These are phyloP conservation scores for Vulpes lagopus DNA, from an alignment of 2,113 vertebrate species.

Conservation along the genomic window DNA sequence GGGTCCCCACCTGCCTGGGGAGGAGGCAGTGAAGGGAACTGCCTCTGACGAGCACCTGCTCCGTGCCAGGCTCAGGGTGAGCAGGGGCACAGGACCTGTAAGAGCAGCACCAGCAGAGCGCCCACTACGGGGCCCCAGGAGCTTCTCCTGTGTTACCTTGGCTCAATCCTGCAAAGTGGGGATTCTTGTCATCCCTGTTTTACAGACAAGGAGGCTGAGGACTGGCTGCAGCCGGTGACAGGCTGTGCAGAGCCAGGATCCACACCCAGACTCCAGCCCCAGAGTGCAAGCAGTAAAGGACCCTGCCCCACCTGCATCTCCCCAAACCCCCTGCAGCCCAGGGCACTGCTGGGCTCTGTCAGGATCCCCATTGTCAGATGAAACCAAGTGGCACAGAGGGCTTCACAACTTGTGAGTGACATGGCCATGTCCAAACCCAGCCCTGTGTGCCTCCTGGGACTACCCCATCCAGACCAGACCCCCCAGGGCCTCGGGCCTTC, in stretches of 20 bases:
- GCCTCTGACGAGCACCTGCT: background rate
- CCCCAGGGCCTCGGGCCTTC: background rate
- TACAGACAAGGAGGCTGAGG: background rate
- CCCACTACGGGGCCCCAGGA: background rate
- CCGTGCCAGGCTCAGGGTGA: fast-evolving
- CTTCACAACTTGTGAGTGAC: background rate
- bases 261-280: background rate
- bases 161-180: background rate
- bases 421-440: no score
- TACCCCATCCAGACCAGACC: background rate
- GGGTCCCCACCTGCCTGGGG: background rate
- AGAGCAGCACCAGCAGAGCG: background rate
- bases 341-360: background rate
- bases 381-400: background rate
- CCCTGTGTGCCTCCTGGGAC: background rate
- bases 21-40: background rate
- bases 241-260: background rate
- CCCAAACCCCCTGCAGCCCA: background rate
- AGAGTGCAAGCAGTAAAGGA: background rate
- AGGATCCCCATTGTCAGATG: background rate
- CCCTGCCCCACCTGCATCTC: background rate
- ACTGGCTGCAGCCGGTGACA: background rate
- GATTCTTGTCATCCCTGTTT: background rate
- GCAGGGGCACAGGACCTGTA: background rate
- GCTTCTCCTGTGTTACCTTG: background rate